Evolutionary conservation across 53 echinoderm and acorn worm genomes (phyloP).

Genomic region (Stichopus horrens): DNA sequence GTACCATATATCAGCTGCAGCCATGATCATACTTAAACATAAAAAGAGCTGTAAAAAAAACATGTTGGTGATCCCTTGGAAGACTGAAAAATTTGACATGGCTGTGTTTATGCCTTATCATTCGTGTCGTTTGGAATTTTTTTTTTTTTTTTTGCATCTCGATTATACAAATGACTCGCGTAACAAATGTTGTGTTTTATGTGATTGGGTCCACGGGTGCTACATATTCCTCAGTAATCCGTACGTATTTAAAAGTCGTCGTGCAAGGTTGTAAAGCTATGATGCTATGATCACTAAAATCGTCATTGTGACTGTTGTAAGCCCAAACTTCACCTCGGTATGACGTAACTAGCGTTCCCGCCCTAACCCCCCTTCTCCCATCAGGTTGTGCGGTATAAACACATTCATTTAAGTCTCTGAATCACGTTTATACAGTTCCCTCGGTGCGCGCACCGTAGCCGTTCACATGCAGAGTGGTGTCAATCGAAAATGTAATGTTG

Average conservation of each 20-base stretch:
- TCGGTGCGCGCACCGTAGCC: too few relatives aligned
- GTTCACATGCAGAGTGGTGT: too few relatives aligned
- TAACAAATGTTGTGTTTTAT: background rate
- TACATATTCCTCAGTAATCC: background rate
- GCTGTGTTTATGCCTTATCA: too few relatives aligned
- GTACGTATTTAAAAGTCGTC: background rate
- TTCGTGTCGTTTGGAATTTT: too few relatives aligned
- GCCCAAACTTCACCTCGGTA: background rate
- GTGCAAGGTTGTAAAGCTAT: background rate
- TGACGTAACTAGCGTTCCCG: background rate
- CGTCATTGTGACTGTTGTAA: background rate
- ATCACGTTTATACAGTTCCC: background rate
- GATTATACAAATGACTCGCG: background rate
- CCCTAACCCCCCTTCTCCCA: background rate
- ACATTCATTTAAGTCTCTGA: background rate
- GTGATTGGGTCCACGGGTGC: background rate
- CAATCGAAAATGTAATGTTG: background rate
- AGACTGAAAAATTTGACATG: too few relatives aligned
- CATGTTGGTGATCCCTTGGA: too few relatives aligned
- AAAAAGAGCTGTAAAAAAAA: too few relatives aligned
- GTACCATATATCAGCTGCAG: too few relatives aligned
- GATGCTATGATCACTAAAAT: background rate
- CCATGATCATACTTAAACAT: too few relatives aligned
- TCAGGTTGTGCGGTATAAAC: background rate
- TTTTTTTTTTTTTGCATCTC: too few relatives aligned